These are phyloP conservation scores for Megaceryle maxima DNA, from an alignment of 2,113 vertebrate species.

Conservation along the genomic window DNA sequence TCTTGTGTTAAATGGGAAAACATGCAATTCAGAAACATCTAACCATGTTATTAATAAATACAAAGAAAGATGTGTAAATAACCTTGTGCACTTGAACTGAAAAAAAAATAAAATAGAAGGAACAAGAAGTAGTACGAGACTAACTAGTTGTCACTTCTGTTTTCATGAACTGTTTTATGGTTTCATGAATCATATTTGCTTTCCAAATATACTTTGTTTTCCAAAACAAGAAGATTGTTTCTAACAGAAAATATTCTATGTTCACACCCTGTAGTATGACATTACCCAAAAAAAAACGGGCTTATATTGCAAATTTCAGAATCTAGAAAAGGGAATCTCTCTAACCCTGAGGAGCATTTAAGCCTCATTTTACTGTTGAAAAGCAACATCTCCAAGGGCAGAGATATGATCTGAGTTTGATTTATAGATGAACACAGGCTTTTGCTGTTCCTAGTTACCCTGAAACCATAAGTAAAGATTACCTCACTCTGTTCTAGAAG, in stretches of 20 bases:
- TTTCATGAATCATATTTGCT: not conserved
- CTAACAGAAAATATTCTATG: not conserved
- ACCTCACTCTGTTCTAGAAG: not conserved
- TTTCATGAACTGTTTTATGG: not conserved
- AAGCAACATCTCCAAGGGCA: not conserved
- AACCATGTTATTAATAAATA: not conserved
- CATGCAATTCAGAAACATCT: not conserved
- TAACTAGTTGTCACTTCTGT: not conserved
- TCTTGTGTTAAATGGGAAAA: not conserved
- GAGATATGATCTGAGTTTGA: fast-evolving
- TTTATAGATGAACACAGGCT: not conserved
- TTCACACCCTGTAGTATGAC: not conserved
- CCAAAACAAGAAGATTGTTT: not conserved
- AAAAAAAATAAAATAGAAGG: not conserved
- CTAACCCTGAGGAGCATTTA: not conserved
- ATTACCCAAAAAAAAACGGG: not conserved
- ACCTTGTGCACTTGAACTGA: not conserved
- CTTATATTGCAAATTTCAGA: not conserved
- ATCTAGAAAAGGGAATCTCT: not conserved
- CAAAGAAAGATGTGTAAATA: not conserved
- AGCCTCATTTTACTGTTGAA: not conserved
- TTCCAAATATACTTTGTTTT: not conserved
- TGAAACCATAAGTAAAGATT: not conserved
- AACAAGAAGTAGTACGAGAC: not conserved
- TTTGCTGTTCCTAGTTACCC: not conserved